These are phyloP conservation scores for Trematomus bernacchii DNA, from an alignment of 2,797 vertebrate genomes.

Conservation along the genomic window DNA sequence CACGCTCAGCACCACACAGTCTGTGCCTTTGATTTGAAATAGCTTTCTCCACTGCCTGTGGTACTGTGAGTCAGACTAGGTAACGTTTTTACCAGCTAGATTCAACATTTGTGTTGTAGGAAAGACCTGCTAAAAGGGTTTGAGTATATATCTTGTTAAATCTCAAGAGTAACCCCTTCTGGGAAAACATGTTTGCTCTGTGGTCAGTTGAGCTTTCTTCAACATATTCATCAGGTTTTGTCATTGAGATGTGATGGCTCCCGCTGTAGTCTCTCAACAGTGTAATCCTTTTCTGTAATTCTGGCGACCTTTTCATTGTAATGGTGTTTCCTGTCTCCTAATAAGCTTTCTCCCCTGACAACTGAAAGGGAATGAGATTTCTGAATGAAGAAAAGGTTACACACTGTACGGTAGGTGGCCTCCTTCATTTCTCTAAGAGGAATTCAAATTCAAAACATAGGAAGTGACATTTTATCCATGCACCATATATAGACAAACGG, in stretches of 20 bases:
- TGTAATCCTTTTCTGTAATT: slow-evolving; percentile 49
- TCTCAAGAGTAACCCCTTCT: slow-evolving; percentile 1
- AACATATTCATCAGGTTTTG: slow-evolving; percentile 24
- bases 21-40: slow-evolving; percentile 46
- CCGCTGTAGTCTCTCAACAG: neutral
- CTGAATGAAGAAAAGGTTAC: slow-evolving; percentile 14
- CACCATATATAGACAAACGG: too few species aligned
- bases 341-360: slow-evolving; percentile 46
- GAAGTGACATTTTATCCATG: too few species aligned
- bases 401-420: too few species aligned
- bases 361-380: slow-evolving; percentile 27
- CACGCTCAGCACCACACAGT: neutral
- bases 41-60: slow-evolving; percentile 22
- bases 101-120: slow-evolving; percentile 18
- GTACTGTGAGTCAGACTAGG: slow-evolving; percentile 38
- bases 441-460: too few species aligned
- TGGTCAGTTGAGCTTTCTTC: slow-evolving; percentile 7
- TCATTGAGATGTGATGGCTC: slow-evolving; percentile 16
- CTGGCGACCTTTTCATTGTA: neutral
- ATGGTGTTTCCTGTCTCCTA: slow-evolving; percentile 23
- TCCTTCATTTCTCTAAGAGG: too few species aligned
- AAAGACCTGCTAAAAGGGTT: neutral
- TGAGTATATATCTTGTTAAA: neutral
- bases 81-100: slow-evolving; percentile 13
- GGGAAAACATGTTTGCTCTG: neutral